Percentiles rank a stretch among this genome's conserved stretches.
These are phyloP conservation scores for Hemicrepidius hirtus DNA, from an alignment of 2,888 invertebrate genomes.

Conservation along the genomic window DNA sequence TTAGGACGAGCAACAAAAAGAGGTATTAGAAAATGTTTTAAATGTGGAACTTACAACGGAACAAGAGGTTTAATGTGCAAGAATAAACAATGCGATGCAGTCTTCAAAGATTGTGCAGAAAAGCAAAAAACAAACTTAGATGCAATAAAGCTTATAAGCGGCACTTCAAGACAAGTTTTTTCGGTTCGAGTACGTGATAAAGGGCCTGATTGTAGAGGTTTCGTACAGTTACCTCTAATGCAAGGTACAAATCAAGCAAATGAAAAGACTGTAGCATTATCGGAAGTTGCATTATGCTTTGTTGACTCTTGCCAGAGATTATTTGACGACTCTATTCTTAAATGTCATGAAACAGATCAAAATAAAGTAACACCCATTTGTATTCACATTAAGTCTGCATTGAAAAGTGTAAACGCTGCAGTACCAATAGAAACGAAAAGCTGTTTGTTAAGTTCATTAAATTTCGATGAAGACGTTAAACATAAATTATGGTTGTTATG, in stretches of 20 bases:
- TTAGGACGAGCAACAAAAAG: constrained; percentile 76
- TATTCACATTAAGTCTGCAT: constrained; percentile 79
- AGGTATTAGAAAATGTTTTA: constrained; percentile 83
- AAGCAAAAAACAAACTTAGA: constrained; percentile 77
- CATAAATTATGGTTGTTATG: constrained; percentile 77
- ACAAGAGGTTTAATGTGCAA: constrained; percentile 84
- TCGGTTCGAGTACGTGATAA: constrained; percentile 82
- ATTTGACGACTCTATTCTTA: constrained; percentile 74
- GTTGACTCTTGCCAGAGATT: constrained; percentile 76
- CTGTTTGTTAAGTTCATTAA: constrained; percentile 76
- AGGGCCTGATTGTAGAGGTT: constrained; percentile 82
- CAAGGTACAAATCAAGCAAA: constrained; percentile 63
- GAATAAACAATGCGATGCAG: constrained; percentile 80
- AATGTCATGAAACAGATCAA: constrained; percentile 72
- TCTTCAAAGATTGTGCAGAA: constrained; percentile 78
- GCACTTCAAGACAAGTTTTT: constrained; percentile 77
- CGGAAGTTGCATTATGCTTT: constrained; percentile 73
- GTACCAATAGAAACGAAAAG: constrained; percentile 77
- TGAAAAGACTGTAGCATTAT: constrained; percentile 56
- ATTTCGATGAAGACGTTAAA: constrained; percentile 77
- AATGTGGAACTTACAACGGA: constrained; percentile 85
- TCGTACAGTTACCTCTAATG: constrained; percentile 77
- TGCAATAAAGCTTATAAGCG: constrained; percentile 79
- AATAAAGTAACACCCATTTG: constrained; percentile 67
- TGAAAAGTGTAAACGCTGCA: constrained; percentile 78